These are phyloP conservation scores for Entomobrya proxima DNA, from an alignment of 2,888 invertebrate species.

Conservation along the genomic window DNA sequence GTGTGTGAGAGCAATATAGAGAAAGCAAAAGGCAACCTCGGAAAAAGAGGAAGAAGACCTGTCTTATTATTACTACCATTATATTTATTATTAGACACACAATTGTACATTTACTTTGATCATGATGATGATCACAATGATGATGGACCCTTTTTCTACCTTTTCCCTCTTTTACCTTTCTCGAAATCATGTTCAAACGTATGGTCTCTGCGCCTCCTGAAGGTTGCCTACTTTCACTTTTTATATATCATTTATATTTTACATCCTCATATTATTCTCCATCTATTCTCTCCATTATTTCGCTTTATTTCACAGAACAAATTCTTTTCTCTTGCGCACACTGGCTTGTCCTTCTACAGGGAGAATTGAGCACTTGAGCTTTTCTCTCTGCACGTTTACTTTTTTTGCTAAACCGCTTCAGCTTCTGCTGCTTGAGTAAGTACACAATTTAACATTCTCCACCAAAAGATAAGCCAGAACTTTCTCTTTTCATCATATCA, in stretches of 20 bases:
- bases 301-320: conserved; percentile 51
- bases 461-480: not conserved
- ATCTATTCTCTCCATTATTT: conserved; percentile 27
- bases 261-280: not conserved
- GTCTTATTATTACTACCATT: conserved; percentile 50
- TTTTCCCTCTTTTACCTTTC: conserved; percentile 10
- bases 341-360: conserved; percentile 7
- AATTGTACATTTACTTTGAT: conserved; percentile 43
- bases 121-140: not conserved
- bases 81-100: conserved; percentile 43
- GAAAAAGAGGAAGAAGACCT: conserved; percentile 20
- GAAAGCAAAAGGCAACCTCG: conserved; percentile 18
- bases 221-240: not conserved
- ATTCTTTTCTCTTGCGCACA: not conserved
- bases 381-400: not conserved
- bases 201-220: too few species aligned
- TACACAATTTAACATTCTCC: not conserved
- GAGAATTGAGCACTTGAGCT: not conserved
- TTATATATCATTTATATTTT: conserved; percentile 3
- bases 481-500: not conserved
- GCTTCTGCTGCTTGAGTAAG: conserved; percentile 5
- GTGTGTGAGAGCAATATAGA: too few species aligned
- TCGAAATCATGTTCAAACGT: not conserved
- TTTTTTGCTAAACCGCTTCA: conserved; percentile 1
- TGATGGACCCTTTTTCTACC: not conserved